A percentile compares a stretch with the other conserved stretches of the same genome.
phyloP scores from a whole-genome alignment of 2,797 vertebrate genomes.

The Columba guinea region DNA sequence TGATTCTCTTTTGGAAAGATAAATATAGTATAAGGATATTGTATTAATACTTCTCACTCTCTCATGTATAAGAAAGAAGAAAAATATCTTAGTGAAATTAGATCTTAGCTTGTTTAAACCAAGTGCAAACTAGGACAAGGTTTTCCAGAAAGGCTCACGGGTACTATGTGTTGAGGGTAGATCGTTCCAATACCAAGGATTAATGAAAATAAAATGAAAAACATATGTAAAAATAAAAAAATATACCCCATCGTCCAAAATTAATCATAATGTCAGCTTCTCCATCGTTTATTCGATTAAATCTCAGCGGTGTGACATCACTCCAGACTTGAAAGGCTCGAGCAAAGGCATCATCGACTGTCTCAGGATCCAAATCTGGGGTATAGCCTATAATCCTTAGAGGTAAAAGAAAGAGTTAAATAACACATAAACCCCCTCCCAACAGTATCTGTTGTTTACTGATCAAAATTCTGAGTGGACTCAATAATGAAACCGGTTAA shows the following conservation, averaged over 20 bases:
- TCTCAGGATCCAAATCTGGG: slow-evolving; percentile 92
- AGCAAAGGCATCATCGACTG: slow-evolving; percentile 93
- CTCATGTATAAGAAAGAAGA: not conserved
- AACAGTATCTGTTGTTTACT: not conserved
- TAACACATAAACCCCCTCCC: not conserved
- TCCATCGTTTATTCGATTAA: slow-evolving; percentile 89
- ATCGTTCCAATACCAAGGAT: not conserved
- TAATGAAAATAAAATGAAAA: slow-evolving; percentile 32
- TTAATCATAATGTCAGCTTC: slow-evolving; percentile 99
- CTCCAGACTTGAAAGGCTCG: slow-evolving; percentile 98
- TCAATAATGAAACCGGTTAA: not conserved
- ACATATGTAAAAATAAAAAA: not conserved
- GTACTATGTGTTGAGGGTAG: not conserved
- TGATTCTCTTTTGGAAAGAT: not conserved
- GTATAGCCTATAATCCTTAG: slow-evolving; percentile 92
- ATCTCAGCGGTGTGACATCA: slow-evolving; percentile 89
- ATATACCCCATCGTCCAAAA: slow-evolving; percentile 95
- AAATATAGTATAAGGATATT: not conserved
- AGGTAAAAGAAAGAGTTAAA: not conserved
- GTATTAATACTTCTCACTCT: not conserved
- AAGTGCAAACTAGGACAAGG: slow-evolving; percentile 11
- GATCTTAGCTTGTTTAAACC: not conserved
- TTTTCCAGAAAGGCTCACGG: not conserved
- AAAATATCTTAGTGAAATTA: not conserved
- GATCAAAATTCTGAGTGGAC: not conserved